Evolutionary conservation across 1,140 invertebrate genomes (phyloP), one percentile per base, ranked within the genome.

Genomic region (Chionoecetes opilio): DNA sequence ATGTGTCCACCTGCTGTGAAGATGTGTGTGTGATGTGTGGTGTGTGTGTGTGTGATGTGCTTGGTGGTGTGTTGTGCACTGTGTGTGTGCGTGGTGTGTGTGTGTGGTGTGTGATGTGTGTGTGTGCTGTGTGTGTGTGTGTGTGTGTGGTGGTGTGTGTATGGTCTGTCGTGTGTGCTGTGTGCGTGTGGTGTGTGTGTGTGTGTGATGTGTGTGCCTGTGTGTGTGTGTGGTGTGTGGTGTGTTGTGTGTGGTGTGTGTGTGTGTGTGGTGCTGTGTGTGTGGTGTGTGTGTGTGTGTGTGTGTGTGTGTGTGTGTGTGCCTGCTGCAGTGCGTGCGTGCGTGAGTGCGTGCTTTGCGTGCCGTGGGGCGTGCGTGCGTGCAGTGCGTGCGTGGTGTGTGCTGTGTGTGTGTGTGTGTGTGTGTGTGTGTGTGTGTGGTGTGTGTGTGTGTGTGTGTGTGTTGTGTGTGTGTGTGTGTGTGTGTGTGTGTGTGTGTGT

Each of bases 91-190:
- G 85, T 87, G 85, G n/a, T 87, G 85, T 87, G 85, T 87, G 85
- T 87, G 85, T 87, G 85, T 87, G 85, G 85, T 87, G 85, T 87
- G 85, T 87, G 85, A 32, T 87, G 85, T 87, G 85, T 87, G 85
- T 87, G 85, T 87, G 85, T 87, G 85, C n/a, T 87, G 85, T 87
- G 85, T 87, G 85, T 87, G 85, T 87, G 85, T 87, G 84, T n/a
- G n/a, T 86, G 84, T 86, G 84, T 86, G 84, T 86, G 29, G 29
- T 86, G n/a, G 82, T 84, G 82, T 84, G 82, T 84, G 82, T 84
- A 21, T 84, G 82, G 82, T 84, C 5, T 84, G 82, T n/a, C 26
- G 82, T 84, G 82, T 84, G 82, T 84, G 82, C 26, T 5, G 82
- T 29, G 32, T 87, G 85, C 34, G 85, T 87, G 85, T 87, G 85